These are phyloP conservation scores for Scaptomyza graminum DNA, from an alignment of 1,140 invertebrate species.

Conservation along the genomic window DNA sequence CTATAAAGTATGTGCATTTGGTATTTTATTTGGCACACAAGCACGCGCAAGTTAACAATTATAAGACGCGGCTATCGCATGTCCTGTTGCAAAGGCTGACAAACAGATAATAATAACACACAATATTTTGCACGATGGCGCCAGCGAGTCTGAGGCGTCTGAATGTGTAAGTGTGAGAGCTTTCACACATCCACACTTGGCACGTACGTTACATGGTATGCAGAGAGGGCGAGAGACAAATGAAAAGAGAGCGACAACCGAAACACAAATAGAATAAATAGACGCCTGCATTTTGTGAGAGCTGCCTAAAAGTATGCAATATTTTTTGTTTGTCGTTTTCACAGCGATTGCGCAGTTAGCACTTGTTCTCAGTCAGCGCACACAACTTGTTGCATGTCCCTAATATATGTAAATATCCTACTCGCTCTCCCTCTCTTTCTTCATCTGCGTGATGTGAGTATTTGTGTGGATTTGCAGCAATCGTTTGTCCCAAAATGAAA, in stretches of 20 bases:
- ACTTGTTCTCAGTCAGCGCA: background rate
- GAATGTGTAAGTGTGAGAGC: conserved; percentile 8
- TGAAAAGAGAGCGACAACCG: background rate
- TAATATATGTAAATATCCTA: conserved; percentile 21
- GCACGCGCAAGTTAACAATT: background rate
- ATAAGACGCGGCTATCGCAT: conserved; percentile 12
- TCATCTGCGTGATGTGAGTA: background rate
- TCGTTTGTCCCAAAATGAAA: conserved; percentile 23
- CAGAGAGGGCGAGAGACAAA: background rate
- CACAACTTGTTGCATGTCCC: conserved; percentile 39
- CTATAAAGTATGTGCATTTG: background rate
- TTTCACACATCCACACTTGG: conserved; percentile 26
- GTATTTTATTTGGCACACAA: conserved; percentile 2
- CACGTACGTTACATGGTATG: background rate
- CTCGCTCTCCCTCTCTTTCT: background rate
- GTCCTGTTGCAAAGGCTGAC: conserved; percentile 55
- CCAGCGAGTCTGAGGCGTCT: conserved; percentile 17
- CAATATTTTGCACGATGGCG: conserved; percentile 51
- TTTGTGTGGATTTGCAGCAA: conserved; percentile 35
- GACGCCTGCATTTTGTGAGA: conserved; percentile 45
- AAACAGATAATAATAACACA: conserved; percentile 58
- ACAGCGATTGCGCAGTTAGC: conserved; percentile 55
- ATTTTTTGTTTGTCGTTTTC: conserved; percentile 60
- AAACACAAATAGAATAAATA: conserved; percentile 15
- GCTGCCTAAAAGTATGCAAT: conserved; percentile 68